A percentile compares a stretch with the other conserved stretches of the same genome.
Conservation (phyloP, 2,888 invertebrate species). For the Argyra leucocephala region DNA sequence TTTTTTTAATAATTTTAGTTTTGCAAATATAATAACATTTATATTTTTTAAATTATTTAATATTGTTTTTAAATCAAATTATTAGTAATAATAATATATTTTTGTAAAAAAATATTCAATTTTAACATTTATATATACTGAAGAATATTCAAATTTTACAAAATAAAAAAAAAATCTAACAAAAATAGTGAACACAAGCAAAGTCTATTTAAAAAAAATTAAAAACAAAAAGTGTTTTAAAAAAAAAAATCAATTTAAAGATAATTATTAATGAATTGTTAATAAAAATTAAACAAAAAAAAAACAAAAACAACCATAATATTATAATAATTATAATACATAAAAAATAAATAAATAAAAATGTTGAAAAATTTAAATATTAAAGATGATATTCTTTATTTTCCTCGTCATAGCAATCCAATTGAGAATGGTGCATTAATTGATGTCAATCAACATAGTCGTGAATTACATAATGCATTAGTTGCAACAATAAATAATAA, state of each 20-base stretch:
- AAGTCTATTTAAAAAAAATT: background rate
- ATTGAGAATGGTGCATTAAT: constrained; percentile 43
- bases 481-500: constrained; percentile 46
- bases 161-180: too few species aligned
- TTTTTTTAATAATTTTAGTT: background rate
- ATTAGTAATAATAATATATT: too few species aligned
- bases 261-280: too few species aligned
- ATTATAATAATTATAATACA: too few species aligned
- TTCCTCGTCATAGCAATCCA: constrained; percentile 47
- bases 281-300: too few species aligned
- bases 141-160: too few species aligned
- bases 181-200: too few species aligned
- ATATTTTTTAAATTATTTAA: background rate
- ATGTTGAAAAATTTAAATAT: constrained; percentile 18
- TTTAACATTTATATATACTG: too few species aligned
- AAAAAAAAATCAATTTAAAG: background rate
- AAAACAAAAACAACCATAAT: too few species aligned
- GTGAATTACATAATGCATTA: constrained; percentile 44
- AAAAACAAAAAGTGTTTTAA: background rate
- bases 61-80: background rate
- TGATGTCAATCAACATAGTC: constrained; percentile 39
- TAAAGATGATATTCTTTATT: constrained; percentile 23
- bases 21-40: background rate
- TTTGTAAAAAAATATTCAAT: too few species aligned
- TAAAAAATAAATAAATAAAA: background rate